Evolutionary conservation across 2,888 invertebrate species (phyloP), one percentile per base, ranked within the genome.

Genomic region (Nymphalis urticae): DNA sequence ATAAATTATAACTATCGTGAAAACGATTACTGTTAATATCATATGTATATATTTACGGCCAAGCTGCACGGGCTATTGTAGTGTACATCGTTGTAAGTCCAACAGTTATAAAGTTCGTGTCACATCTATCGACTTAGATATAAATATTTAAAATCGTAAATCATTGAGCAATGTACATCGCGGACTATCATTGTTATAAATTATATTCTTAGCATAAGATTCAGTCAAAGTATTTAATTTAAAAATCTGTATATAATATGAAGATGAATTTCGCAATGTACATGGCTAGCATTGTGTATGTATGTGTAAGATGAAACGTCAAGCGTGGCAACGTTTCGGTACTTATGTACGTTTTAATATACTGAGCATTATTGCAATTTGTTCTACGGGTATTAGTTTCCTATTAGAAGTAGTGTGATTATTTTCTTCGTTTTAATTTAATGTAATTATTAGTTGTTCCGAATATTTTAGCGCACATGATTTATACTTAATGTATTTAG

Each of bases 331-430:
- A 36, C 48, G 66, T 36, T 36, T 50, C 32, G 56, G 19, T 58
- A 62, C 48, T 42, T n/a, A 53, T 13, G 51, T 69, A 48, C 60
- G 16, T 70, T 21, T 42, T 42, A 21, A 61, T 50, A 69, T 75
- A 75, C 76, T 78, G 74, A 79, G 81, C 79, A 80, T 83, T 80
- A 79, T 83, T 82, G 92, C 92, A 92, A 93, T 93, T 88, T 87
- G 86, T 89, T 90, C 84, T 93, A 93, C 93, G 93, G 93, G 93
- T 93, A 93, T 93, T 93, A 91, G 93, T 93, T 93, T 92, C 92
- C 92, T 92, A 92, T 80, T 92, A 92, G 92, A 76, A 85, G 82
- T 92, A 92, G 86, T 82, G 81, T 85, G 84, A 87, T 88, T 90
- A 85, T 87, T 89, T 89, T 85, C 78, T 80, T 86, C 82, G 87